Base-by-base conservation (phyloP, 1,140 invertebrate species). In the Macrobrachium rosenbergii region DNA sequence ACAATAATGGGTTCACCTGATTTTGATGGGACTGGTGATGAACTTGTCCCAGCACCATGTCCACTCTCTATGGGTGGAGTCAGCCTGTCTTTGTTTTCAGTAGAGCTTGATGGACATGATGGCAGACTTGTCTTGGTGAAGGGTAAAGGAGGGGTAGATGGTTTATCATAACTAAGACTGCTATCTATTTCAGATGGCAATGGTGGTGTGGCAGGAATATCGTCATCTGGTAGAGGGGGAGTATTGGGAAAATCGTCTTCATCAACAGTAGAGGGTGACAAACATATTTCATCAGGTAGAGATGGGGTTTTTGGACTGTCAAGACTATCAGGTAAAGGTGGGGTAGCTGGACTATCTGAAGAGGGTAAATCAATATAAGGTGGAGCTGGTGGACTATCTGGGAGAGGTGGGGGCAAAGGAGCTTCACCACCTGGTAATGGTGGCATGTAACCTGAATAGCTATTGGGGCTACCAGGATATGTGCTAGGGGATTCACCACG, bases 1-100 rank as follows among this genome's bases (percentile, higher is more conserved):
- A 98, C 93, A 10, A 92, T 91, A 62, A 93, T 89, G n/a, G 83
- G 67, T 14, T 89, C 86, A 28, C 59, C 19, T 52, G 52, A 52
- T 52, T 52, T 52, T 52, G 52, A 10, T 2, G 52, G 12, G 52
- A 52, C 52, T 52, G 52, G 52, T 12, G 52, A 52, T 52, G 52
- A 52, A 52, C 52, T 12, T 52, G 52, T 0, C 7, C 52, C 52
- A 12, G 0, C 52, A 52, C 12, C 12, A 52, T 5, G 8, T 12
- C 7, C 52, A 16, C 69, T 43, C n/a, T 63, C 7, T 19, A 62
- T 62, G 69, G 69, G 69, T 14, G 82, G 82, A 23, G 83, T 84
- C 28, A 84, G 43, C 43, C 83, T 84, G 60, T 77, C 75, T 37
- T 43, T 64, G 72, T 83, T 62, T 19, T 64, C 37, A 19, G 79